These are phyloP conservation scores for Pachydiplax longipennis DNA, from an alignment of 2,888 invertebrate species.

Conservation along the genomic window DNA sequence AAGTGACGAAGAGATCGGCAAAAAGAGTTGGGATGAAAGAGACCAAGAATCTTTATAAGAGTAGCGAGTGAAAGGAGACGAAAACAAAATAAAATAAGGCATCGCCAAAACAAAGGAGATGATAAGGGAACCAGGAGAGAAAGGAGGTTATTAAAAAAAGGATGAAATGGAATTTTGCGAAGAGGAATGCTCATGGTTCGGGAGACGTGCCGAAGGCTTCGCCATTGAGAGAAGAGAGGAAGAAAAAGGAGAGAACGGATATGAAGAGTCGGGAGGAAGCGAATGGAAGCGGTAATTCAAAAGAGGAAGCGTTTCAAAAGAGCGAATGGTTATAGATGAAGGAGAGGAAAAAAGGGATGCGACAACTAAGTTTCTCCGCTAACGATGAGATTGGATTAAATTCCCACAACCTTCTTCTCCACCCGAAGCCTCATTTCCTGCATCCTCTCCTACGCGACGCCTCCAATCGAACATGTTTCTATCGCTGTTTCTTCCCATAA, in stretches of 20 bases:
- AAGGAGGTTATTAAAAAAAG: neutral
- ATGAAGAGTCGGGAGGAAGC: neutral
- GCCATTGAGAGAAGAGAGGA: neutral
- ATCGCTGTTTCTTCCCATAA: conserved; percentile 15
- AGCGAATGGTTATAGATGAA: neutral
- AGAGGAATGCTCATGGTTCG: neutral
- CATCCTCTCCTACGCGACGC: neutral
- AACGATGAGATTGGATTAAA: conserved; percentile 27
- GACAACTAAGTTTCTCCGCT: conserved; percentile 9
- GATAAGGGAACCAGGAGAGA: neutral
- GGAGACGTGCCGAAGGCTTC: neutral
- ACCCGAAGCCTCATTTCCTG: neutral
- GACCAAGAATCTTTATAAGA: neutral
- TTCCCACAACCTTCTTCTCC: neutral
- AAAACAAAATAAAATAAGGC: neutral
- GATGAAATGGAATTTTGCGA: neutral
- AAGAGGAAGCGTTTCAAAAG: neutral
- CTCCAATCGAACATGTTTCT: conserved; percentile 4
- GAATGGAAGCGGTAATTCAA: neutral
- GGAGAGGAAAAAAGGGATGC: neutral
- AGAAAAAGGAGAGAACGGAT: neutral
- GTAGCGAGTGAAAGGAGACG: neutral
- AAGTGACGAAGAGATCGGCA: too few species aligned
- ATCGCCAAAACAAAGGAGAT: neutral
- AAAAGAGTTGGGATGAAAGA: neutral